A percentile compares a stretch with the other conserved stretches of the same genome.
Evolutionary conservation across 2,113 vertebrate species (phyloP).

Genomic region (Plectropomus leopardus): DNA sequence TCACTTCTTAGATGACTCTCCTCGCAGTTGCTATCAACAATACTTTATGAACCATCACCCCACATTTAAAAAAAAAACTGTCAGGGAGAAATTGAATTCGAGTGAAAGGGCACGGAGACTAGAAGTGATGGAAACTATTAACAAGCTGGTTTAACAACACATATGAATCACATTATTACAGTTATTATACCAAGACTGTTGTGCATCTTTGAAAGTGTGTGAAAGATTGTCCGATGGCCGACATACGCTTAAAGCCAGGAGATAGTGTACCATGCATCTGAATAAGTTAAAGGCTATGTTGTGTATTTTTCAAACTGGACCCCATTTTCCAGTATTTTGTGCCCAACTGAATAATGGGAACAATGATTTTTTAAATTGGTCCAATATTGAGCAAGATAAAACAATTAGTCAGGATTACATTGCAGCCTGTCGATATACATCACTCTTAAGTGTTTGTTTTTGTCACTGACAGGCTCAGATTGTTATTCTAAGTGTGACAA

Average conservation of each 20-base stretch:
- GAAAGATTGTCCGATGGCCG: constrained; percentile 55
- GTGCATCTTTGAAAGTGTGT: constrained; percentile 41
- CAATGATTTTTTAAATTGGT: too few relatives aligned
- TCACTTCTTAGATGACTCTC: constrained; percentile 20
- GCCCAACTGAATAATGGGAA: too few relatives aligned
- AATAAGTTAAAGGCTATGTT: not conserved
- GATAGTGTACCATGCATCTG: constrained; percentile 34
- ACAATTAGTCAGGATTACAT: too few relatives aligned
- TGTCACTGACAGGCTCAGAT: too few relatives aligned
- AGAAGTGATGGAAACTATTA: constrained; percentile 49
- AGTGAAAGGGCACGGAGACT: constrained; percentile 18
- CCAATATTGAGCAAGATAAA: too few relatives aligned
- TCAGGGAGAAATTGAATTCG: constrained; percentile 26
- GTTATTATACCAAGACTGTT: constrained; percentile 41
- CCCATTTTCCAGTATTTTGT: too few relatives aligned
- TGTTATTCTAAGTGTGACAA: too few relatives aligned
- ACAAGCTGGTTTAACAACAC: constrained; percentile 62
- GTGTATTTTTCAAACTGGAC: too few relatives aligned
- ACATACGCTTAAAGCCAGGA: constrained; percentile 47
- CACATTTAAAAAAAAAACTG: not conserved
- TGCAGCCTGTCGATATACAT: too few relatives aligned
- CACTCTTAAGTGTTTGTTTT: too few relatives aligned
- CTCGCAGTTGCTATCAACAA: constrained; percentile 14
- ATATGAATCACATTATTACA: constrained; percentile 54
- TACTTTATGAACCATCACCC: constrained; percentile 4